Evolutionary conservation across 2,888 invertebrate genomes (phyloP).

Genomic region (Hetaerina titia): DNA sequence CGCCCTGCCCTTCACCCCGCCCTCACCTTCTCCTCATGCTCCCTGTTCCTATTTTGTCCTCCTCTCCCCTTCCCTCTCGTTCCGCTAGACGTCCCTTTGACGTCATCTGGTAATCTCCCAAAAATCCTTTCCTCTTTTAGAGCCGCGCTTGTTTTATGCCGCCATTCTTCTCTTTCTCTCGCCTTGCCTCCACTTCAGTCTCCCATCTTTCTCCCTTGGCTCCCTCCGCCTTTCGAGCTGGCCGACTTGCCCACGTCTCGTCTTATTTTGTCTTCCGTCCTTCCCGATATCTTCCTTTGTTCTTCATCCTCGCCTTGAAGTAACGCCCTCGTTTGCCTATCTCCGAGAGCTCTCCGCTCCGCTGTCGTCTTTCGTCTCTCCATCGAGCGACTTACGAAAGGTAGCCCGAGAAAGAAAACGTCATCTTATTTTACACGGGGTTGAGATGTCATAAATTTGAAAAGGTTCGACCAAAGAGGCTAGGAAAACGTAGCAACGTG

Average conservation of each 20-base stretch:
- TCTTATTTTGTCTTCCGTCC: not conserved
- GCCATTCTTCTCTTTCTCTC: not conserved
- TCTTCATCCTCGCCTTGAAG: not conserved
- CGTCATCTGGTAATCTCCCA: slow-evolving; percentile 35
- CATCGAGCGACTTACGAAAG: not conserved
- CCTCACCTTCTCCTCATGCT: not conserved
- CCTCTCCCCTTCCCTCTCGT: not conserved
- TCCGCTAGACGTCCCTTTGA: slow-evolving; percentile 13
- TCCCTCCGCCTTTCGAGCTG: not conserved
- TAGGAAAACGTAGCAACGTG: too few species aligned
- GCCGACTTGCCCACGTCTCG: not conserved
- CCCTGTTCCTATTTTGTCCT: not conserved
- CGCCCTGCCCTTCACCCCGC: not conserved
- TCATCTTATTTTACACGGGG: too few species aligned
- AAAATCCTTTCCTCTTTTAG: slow-evolving; percentile 12
- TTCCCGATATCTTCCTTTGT: not conserved
- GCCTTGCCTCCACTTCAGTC: not conserved
- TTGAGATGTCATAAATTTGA: too few species aligned
- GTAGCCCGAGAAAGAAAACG: not conserved
- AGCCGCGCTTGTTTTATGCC: not conserved
- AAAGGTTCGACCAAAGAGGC: too few species aligned
- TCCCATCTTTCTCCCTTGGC: not conserved
- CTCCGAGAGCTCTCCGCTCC: not conserved
- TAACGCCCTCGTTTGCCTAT: not conserved
- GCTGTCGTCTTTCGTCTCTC: not conserved